Percentiles rank a stretch among this genome's conserved stretches.
phyloP scores from a whole-genome alignment of 2,797 vertebrate genomes.

The Philypnodon macrostomus region DNA sequence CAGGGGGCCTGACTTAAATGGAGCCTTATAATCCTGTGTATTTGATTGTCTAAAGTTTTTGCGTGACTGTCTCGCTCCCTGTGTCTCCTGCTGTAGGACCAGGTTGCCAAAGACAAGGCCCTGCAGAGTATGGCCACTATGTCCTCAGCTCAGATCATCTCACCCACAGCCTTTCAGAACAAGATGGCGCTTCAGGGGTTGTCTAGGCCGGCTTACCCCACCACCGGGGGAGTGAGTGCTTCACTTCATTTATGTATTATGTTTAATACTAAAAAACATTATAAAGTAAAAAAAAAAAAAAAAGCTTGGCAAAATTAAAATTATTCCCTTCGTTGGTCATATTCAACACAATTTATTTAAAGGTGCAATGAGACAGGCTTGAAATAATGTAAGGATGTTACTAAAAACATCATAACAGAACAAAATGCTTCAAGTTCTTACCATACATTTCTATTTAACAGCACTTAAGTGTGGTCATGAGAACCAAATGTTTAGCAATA shows the following conservation, averaged over 20 bases:
- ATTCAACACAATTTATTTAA: too few species aligned
- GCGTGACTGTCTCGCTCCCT: conserved; percentile 26
- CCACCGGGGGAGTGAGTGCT: conserved; percentile 87
- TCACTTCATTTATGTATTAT: neutral
- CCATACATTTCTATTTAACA: too few species aligned
- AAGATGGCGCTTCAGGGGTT: conserved; percentile 90
- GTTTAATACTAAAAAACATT: neutral
- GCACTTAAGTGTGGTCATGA: too few species aligned
- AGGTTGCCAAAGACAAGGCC: conserved; percentile 96
- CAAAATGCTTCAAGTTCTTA: too few species aligned
- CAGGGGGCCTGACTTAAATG: conserved; percentile 47
- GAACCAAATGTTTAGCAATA: too few species aligned
- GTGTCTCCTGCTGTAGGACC: conserved; percentile 77
- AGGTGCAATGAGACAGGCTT: too few species aligned
- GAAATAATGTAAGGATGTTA: too few species aligned
- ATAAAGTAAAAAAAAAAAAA: too few species aligned
- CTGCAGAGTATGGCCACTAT: conserved; percentile 95
- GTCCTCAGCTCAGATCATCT: conserved; percentile 96
- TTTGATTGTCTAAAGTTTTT: conserved; percentile 20
- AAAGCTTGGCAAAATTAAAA: too few species aligned
- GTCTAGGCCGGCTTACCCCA: conserved; percentile 82
- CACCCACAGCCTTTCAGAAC: conserved; percentile 90
- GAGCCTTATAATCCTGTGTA: conserved; percentile 24
- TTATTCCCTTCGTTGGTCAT: too few species aligned
- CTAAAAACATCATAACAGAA: too few species aligned